Conservation (phyloP, 2,113 vertebrate species). For the Willisornis vidua region DNA sequence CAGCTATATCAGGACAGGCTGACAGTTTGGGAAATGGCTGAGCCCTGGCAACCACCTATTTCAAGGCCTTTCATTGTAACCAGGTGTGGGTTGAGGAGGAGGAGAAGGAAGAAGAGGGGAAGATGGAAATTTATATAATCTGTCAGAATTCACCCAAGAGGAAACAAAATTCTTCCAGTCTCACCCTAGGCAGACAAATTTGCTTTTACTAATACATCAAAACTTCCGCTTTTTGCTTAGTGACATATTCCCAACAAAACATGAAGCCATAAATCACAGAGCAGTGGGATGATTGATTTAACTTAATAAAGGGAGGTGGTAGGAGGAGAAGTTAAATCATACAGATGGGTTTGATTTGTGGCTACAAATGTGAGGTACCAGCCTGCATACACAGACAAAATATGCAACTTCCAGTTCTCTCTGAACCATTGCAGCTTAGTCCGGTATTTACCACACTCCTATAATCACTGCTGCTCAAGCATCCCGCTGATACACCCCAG, state of each 20-base stretch:
- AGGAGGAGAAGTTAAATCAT: slow-evolving; percentile 38
- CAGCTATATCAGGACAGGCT: neutral
- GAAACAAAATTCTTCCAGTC: neutral
- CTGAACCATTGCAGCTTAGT: neutral
- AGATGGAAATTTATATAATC: neutral
- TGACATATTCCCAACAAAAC: neutral
- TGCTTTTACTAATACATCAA: slow-evolving; percentile 3
- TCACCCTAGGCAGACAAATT: neutral
- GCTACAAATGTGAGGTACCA: neutral
- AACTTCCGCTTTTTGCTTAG: neutral
- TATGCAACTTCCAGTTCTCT: neutral
- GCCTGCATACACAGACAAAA: neutral
- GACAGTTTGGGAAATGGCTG: neutral
- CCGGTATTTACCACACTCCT: neutral
- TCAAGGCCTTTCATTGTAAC: neutral
- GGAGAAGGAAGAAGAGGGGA: neutral
- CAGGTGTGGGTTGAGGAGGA: neutral
- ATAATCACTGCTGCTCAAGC: neutral
- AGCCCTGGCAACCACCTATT: neutral
- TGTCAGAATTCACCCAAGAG: neutral
- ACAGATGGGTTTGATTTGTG: neutral
- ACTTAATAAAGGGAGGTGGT: neutral
- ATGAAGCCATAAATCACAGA: slow-evolving; percentile 19
- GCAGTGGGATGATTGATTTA: slow-evolving; percentile 19
- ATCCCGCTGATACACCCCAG: neutral